A percentile compares a stretch with the other conserved stretches of the same genome.
Evolutionary conservation across 2,888 invertebrate species (phyloP).

Genomic region (Agriopis aurantiaria): DNA sequence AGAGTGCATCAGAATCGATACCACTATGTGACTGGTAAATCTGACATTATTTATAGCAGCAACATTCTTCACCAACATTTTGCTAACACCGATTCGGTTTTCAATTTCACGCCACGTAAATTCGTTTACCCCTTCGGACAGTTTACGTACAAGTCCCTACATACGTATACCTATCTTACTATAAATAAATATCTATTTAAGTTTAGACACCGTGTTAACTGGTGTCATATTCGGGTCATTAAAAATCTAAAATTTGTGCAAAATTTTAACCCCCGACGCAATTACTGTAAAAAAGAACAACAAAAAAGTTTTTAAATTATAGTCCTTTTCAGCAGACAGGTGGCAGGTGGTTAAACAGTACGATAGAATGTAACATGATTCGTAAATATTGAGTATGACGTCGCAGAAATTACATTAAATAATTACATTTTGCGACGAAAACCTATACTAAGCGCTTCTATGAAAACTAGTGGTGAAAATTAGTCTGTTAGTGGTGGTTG

Average conservation of each 20-base stretch:
- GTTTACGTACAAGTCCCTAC: conserved; percentile 3
- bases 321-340: too few relatives aligned
- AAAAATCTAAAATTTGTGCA: neutral
- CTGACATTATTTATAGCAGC: conserved; percentile 13
- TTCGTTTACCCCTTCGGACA: conserved; percentile 21
- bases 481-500: too few relatives aligned
- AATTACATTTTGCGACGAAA: too few relatives aligned
- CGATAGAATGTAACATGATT: too few relatives aligned
- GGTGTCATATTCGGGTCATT: neutral
- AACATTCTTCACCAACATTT: conserved; percentile 14
- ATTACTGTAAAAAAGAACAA: too few relatives aligned
- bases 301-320: too few relatives aligned
- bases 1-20: too few relatives aligned
- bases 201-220: neutral
- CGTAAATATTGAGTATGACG: too few relatives aligned
- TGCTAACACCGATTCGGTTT: conserved; percentile 13
- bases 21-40: conserved; percentile 7
- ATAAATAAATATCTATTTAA: neutral
- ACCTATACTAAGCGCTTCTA: too few relatives aligned
- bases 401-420: too few relatives aligned
- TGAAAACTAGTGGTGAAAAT: too few relatives aligned
- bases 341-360: too few relatives aligned
- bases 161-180: neutral
- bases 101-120: conserved; percentile 27
- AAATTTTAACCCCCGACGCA: neutral